A percentile compares a stretch with the other conserved stretches of the same genome.
phyloP scores from a whole-genome alignment of 2,888 invertebrate genomes.

The Drosophila quinaria region DNA sequence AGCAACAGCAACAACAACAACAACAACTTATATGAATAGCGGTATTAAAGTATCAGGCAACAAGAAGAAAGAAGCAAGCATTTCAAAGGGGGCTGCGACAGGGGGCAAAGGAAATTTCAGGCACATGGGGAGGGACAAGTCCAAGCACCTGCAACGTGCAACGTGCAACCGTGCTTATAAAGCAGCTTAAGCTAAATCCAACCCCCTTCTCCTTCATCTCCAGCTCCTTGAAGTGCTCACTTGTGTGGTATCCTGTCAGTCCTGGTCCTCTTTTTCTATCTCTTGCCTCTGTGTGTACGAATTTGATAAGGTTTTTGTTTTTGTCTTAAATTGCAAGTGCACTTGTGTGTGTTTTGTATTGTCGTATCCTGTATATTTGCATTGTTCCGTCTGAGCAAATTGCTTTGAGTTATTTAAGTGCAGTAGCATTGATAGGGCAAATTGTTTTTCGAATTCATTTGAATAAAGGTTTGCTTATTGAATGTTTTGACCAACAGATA shows the following conservation, averaged over 20 bases:
- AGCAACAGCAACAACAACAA: conserved; percentile 29
- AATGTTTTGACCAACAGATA: conserved; percentile 12
- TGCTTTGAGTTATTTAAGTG: conserved; percentile 63
- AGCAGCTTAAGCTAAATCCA: conserved; percentile 48
- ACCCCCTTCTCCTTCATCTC: neutral
- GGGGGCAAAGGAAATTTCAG: conserved; percentile 66
- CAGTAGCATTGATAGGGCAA: conserved; percentile 47
- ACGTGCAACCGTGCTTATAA: conserved; percentile 44
- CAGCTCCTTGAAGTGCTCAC: conserved; percentile 3
- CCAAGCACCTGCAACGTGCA: conserved; percentile 29
- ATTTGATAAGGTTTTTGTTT: conserved; percentile 70
- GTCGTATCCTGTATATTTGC: neutral
- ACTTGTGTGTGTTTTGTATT: conserved; percentile 5
- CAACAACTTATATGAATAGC: conserved; percentile 64
- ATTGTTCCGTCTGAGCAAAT: conserved; percentile 43
- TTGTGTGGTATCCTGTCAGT: conserved; percentile 12
- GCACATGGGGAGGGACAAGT: neutral
- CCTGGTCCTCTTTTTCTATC: neutral
- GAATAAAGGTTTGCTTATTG: conserved; percentile 19
- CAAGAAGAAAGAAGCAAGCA: conserved; percentile 7
- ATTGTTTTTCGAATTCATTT: conserved; percentile 32
- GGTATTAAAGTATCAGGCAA: conserved; percentile 73
- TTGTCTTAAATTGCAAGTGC: conserved; percentile 23
- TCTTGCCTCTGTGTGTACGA: conserved; percentile 39
- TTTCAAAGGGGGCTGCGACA: neutral